A percentile compares a stretch with the other conserved stretches of the same genome.
These are phyloP conservation scores for Hucho hucho DNA, from an alignment of 2,113 vertebrate species.

Conservation along the genomic window DNA sequence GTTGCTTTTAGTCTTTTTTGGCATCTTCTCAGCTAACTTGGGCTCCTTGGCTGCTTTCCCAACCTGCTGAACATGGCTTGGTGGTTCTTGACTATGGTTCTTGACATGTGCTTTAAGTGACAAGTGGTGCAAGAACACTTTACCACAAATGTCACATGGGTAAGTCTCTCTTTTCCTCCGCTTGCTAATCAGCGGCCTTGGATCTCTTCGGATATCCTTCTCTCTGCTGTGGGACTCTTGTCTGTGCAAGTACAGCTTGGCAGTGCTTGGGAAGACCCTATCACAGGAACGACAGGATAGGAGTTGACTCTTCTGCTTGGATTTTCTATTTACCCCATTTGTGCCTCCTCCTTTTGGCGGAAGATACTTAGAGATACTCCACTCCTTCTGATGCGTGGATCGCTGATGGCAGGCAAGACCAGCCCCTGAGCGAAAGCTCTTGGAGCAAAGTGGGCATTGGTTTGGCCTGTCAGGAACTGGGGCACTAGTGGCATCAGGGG, in stretches of 20 bases:
- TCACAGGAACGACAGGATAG: constrained; percentile 70
- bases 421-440: constrained; percentile 44
- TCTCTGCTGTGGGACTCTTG: constrained; percentile 69
- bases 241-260: constrained; percentile 63
- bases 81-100: constrained; percentile 23
- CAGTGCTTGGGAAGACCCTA: constrained; percentile 62
- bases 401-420: constrained; percentile 52
- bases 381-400: constrained; percentile 25
- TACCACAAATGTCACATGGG: constrained; percentile 65
- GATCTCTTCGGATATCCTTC: constrained; percentile 20
- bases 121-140: constrained; percentile 69
- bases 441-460: constrained; percentile 49
- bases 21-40: neutral
- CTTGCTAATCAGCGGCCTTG: constrained; percentile 13
- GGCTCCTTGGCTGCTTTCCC: neutral
- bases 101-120: constrained; percentile 61
- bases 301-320: constrained; percentile 23
- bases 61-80: neutral
- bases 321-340: neutral
- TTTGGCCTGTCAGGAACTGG: constrained; percentile 8
- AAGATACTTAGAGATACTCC: neutral
- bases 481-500: neutral
- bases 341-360: neutral
- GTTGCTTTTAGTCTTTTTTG: constrained; percentile 16
- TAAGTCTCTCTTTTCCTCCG: constrained; percentile 38